Percentiles rank a stretch among this genome's conserved stretches.
phyloP scores from a whole-genome alignment of 2,113 vertebrate species.

The Hemiprocne comata region DNA sequence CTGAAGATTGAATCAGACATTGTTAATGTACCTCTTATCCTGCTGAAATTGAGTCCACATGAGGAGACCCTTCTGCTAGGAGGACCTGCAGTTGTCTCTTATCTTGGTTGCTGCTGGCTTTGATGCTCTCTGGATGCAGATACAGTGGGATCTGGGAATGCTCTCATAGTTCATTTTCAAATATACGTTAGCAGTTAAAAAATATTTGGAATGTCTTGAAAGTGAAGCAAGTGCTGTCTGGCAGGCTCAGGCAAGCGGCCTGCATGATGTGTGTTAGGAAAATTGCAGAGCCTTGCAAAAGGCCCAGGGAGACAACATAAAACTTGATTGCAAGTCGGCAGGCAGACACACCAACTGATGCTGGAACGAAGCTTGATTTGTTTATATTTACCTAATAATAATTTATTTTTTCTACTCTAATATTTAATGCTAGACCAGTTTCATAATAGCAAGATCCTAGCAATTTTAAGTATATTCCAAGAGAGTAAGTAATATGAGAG shows the following conservation, averaged over 20 bases:
- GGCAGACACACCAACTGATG: background rate
- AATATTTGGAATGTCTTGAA: no score
- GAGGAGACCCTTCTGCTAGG: background rate
- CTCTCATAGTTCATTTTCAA: background rate
- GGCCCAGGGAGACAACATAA: background rate
- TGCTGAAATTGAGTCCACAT: background rate
- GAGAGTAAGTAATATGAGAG: background rate
- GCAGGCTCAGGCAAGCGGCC: background rate
- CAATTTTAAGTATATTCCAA: background rate
- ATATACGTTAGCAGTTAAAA: background rate
- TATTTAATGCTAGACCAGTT: background rate
- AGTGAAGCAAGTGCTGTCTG: background rate
- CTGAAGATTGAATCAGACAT: background rate
- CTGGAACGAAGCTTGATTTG: background rate
- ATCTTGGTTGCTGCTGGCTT: background rate
- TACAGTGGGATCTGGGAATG: background rate
- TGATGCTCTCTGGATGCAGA: background rate
- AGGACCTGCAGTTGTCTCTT: background rate
- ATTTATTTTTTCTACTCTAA: background rate
- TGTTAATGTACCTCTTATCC: background rate
- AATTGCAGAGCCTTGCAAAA: background rate
- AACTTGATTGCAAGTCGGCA: background rate
- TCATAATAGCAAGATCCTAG: background rate
- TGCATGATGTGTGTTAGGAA: background rate
- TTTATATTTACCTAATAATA: constrained; percentile 14